Conservation (phyloP, 1,140 invertebrate species). For the Meloidogyne floridensis region DNA sequence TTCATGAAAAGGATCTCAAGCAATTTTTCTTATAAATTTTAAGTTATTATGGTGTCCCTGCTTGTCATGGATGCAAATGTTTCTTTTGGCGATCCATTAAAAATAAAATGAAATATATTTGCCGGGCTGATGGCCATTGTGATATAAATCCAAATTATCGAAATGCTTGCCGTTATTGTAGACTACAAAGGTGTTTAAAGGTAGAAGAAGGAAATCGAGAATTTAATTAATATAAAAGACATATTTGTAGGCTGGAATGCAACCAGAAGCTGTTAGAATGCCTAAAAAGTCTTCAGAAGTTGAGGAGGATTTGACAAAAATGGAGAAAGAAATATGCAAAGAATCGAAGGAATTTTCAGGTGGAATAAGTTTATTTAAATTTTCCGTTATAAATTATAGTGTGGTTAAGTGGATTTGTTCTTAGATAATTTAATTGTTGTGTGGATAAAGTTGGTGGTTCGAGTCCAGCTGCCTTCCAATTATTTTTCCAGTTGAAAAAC, state of each 20-base stretch:
- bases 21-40: neutral
- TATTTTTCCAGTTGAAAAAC: too few species aligned
- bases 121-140: conserved; percentile 37
- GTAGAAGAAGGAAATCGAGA: neutral
- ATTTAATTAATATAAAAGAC: neutral
- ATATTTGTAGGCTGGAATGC: conserved; percentile 69
- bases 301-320: neutral
- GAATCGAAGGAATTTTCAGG: conserved; percentile 8
- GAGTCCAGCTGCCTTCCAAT: too few species aligned
- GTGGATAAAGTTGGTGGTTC: too few species aligned
- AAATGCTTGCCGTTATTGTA: conserved; percentile 85
- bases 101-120: conserved; percentile 41
- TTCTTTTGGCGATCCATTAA: conserved; percentile 82
- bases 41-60: conserved; percentile 82
- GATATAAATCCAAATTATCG: conserved; percentile 76
- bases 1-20: neutral
- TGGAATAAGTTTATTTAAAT: neutral
- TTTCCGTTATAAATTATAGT: too few species aligned
- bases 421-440: too few species aligned
- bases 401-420: too few species aligned
- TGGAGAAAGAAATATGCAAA: conserved; percentile 23
- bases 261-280: conserved; percentile 53
- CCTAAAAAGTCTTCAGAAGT: conserved; percentile 27
- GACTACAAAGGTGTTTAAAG: conserved; percentile 88
- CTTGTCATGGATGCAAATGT: conserved; percentile 88